These are phyloP conservation scores for Rissa tridactyla DNA, from an alignment of 2,113 vertebrate genomes.

Conservation along the genomic window DNA sequence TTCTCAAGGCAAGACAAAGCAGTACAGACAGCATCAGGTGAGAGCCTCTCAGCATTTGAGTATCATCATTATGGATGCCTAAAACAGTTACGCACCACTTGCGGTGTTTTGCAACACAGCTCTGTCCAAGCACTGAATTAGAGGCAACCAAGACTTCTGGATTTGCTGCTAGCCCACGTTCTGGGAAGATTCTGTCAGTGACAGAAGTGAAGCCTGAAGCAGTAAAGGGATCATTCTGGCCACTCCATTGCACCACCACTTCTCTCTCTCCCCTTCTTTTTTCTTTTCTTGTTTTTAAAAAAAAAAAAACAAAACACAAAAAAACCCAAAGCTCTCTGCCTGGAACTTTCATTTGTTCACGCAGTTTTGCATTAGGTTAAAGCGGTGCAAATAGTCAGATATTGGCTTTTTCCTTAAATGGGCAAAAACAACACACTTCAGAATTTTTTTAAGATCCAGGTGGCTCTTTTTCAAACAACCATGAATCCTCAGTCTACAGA, in stretches of 20 bases:
- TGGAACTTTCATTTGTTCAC: neutral
- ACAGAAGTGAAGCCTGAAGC: neutral
- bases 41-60: neutral
- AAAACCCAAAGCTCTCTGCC: neutral
- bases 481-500: neutral
- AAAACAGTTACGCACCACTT: neutral
- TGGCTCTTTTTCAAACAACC: neutral
- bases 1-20: neutral
- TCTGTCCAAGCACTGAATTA: too few relatives aligned
- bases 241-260: neutral
- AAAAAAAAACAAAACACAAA: neutral
- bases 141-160: neutral
- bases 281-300: rapidly evolving
- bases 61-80: rapidly evolving
- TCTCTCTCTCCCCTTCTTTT: neutral
- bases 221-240: neutral
- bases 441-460: neutral
- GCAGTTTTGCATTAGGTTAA: neutral
- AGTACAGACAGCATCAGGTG: neutral
- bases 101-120: neutral
- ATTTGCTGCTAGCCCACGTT: neutral
- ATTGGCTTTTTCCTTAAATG: neutral
- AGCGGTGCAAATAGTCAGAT: neutral
- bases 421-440: neutral
- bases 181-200: neutral